Conservation (phyloP, 1,140 invertebrate genomes). For the Drosophila ficusphila region DNA sequence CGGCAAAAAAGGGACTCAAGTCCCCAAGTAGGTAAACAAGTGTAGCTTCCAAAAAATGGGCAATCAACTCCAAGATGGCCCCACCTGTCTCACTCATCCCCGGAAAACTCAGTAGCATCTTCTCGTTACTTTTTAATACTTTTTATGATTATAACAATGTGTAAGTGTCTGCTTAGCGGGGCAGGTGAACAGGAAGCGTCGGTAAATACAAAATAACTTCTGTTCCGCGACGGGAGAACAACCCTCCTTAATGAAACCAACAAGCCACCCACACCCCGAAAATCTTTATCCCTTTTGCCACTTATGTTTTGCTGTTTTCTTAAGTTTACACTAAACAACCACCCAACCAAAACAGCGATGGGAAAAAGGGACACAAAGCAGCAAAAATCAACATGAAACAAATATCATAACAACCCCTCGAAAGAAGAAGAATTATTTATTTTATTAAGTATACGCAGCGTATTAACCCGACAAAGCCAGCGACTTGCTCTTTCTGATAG, state of each 20-base stretch:
- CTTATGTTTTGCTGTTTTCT: conserved; percentile 58
- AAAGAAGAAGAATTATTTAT: conserved; percentile 49
- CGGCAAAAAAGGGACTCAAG: conserved; percentile 23
- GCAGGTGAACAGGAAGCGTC: conserved; percentile 2
- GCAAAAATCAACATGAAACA: conserved; percentile 41
- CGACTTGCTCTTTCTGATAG: conserved; percentile 62
- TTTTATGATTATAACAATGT: conserved; percentile 80
- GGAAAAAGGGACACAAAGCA: conserved; percentile 16
- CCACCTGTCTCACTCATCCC: conserved; percentile 51
- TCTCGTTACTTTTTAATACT: conserved; percentile 77
- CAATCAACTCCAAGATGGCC: conserved; percentile 75
- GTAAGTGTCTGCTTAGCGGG: conserved; percentile 55
- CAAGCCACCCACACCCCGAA: conserved; percentile 5
- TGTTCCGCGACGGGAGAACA: conserved; percentile 25
- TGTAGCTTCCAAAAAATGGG: conserved; percentile 75
- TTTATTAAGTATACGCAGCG: conserved; percentile 69
- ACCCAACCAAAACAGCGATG: conserved; percentile 19
- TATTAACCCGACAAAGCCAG: conserved; percentile 38
- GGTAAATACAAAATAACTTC: conserved; percentile 74
- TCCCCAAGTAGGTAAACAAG: conserved; percentile 71
- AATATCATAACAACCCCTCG: conserved; percentile 48
- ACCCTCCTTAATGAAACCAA: conserved; percentile 61
- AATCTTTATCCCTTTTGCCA: conserved; percentile 61
- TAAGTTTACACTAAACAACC: conserved; percentile 72
- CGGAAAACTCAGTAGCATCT: conserved; percentile 6